phyloP scores from a whole-genome alignment of 2,113 vertebrate genomes.

The Elephantulus edwardii region DNA sequence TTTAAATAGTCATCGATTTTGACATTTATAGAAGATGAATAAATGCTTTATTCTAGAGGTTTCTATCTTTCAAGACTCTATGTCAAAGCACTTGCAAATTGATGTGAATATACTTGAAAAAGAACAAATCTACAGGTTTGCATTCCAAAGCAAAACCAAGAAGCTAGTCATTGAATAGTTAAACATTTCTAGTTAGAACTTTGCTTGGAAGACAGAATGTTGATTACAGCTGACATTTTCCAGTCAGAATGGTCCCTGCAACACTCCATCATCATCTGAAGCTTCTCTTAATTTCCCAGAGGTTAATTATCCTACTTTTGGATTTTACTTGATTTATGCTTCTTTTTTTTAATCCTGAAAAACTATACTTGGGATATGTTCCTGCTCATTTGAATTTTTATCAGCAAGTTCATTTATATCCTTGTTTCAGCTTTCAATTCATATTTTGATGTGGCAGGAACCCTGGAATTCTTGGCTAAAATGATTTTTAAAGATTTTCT shows the following conservation, averaged over 20 bases:
- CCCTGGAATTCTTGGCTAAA: conserved; percentile 16
- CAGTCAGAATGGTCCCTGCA: neutral
- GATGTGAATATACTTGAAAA: neutral
- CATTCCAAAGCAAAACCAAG: neutral
- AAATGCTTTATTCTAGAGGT: neutral
- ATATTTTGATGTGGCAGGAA: neutral
- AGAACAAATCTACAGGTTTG: neutral
- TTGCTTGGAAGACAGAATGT: neutral
- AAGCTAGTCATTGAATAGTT: neutral
- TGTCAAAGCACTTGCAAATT: neutral
- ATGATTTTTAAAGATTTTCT: conserved; percentile 24
- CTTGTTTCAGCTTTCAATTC: neutral
- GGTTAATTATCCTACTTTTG: neutral
- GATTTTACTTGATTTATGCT: neutral
- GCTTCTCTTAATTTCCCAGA: conserved; percentile 16
- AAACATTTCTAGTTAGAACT: neutral
- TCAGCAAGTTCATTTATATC: neutral
- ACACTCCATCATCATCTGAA: neutral
- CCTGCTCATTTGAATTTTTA: conserved; percentile 20
- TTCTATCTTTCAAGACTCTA: neutral
- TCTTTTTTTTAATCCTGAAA: neutral
- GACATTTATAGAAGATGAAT: neutral
- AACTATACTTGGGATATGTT: neutral
- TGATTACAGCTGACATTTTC: neutral
- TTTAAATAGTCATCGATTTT: neutral